Evolutionary conservation across 1,140 invertebrate species (phyloP), one percentile per base, ranked within the genome.

Genomic region (Bombus soroeensis): DNA sequence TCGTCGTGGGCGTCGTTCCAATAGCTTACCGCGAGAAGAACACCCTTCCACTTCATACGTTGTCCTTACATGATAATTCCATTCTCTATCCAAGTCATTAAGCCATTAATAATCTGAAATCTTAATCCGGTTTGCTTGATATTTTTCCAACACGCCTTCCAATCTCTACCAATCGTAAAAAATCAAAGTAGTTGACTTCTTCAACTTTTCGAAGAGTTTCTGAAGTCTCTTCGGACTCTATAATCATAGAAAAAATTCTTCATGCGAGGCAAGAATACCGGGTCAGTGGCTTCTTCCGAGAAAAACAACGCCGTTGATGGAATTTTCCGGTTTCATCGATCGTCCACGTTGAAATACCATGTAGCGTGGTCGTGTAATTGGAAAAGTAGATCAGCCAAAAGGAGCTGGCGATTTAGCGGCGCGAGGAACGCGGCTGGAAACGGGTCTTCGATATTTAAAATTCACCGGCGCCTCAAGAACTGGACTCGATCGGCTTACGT

Each of bases 1-100:
- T 88, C 80, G 89, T 86, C 78, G 93, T 93, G 91, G 92, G 92
- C 92, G 92, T 88, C 77, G 90, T 85, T 88, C 87, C 87, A 83
- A 86, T 62, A 32, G 59, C 72, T 81, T 62, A 59, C 59, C 75
- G 39, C 47, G 28, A 12, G 32, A 57, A 37, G 57, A 57, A 59
- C 72, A 32, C 66, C 53, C 41, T 80, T 72, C 64, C 57, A 28
- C n/a, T 12, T 53, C 13, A 53, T 41, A n/a, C 59, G 41, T 80
- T 81, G 78, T 81, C 37, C 71, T 85, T 37, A 28, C 34, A 37
- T 1, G n/a, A 64, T 66, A 25, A 78, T 41, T n/a, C 28, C 53
- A 76, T 76, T 57, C 47, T 76, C 25, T n/a, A 6, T 28, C 32
- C 18, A 13, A 39, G 3, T 8, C 37, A 41, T 62, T n/a, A 64